Conservation (phyloP, 2,888 invertebrate genomes). For the Dryobotodes eremita region DNA sequence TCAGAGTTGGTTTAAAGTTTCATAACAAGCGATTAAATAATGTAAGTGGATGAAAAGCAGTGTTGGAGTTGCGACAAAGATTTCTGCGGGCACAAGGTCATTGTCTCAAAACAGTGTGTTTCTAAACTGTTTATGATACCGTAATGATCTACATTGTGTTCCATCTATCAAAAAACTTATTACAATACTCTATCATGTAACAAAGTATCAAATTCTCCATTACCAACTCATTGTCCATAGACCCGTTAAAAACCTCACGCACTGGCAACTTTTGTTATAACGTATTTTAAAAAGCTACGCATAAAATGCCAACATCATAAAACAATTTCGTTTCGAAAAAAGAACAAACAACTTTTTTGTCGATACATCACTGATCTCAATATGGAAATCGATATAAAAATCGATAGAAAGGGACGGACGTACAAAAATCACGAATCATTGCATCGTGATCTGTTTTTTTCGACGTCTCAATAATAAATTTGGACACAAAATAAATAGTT, state of each 20-base stretch:
- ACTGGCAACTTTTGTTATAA: slow-evolving; percentile 61
- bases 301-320: slow-evolving; percentile 68
- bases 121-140: slow-evolving; percentile 38
- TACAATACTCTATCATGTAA: slow-evolving; percentile 59
- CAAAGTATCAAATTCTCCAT: slow-evolving; percentile 62
- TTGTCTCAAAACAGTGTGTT: background rate
- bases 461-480: slow-evolving; percentile 85
- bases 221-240: slow-evolving; percentile 59
- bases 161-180: slow-evolving; percentile 43
- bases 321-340: slow-evolving; percentile 75
- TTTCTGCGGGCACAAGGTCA: background rate
- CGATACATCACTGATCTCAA: slow-evolving; percentile 70
- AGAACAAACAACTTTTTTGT: slow-evolving; percentile 71
- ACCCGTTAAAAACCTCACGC: slow-evolving; percentile 58
- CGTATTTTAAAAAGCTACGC: slow-evolving; percentile 49
- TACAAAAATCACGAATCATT: slow-evolving; percentile 85
- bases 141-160: slow-evolving; percentile 39
- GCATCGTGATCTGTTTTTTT: slow-evolving; percentile 84
- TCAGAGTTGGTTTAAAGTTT: slow-evolving; percentile 7
- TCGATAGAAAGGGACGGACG: slow-evolving; percentile 72
- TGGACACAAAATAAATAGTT: slow-evolving; percentile 89
- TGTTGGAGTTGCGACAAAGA: background rate
- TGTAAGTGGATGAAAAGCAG: background rate
- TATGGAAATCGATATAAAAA: slow-evolving; percentile 85
- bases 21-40: slow-evolving; percentile 1